phyloP scores from a whole-genome alignment of 1,140 invertebrate species.

The Phymorhynchus buccinoides region DNA sequence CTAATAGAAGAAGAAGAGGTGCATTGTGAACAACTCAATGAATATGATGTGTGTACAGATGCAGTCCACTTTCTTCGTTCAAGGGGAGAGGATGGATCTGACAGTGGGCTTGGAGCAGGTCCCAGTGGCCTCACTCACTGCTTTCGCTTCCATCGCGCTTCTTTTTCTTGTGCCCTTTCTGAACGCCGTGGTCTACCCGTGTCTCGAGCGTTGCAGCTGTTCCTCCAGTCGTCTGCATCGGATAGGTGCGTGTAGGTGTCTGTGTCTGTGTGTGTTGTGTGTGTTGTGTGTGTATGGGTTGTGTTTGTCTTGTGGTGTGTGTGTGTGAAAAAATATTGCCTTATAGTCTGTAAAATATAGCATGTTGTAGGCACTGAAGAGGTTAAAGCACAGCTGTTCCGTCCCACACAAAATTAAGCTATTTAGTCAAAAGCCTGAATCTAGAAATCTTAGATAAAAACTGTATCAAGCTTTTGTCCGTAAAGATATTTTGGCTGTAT shows the following conservation, averaged over 20 bases:
- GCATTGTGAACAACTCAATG: too few relatives aligned
- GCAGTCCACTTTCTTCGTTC: constrained; percentile 74
- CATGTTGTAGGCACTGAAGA: too few relatives aligned
- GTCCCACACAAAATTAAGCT: too few relatives aligned
- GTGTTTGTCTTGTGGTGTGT: neutral
- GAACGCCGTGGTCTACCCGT: constrained; percentile 72
- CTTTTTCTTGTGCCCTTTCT: constrained; percentile 73
- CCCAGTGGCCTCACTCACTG: constrained; percentile 73
- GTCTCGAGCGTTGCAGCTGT: constrained; percentile 54
- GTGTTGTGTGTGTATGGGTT: neutral
- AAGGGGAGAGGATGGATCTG: constrained; percentile 64
- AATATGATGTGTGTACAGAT: constrained; percentile 70
- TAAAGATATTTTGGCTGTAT: too few relatives aligned
- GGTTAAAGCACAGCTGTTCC: too few relatives aligned
- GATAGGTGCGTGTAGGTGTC: constrained; percentile 56
- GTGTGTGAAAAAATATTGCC: too few relatives aligned
- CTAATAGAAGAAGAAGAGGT: too few relatives aligned
- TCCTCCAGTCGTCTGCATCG: constrained; percentile 61
- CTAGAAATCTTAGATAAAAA: too few relatives aligned
- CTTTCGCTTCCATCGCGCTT: constrained; percentile 74
- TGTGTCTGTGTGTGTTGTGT: neutral
- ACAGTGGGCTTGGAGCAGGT: constrained; percentile 57
- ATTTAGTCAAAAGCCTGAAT: too few relatives aligned
- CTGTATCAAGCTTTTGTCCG: too few relatives aligned
- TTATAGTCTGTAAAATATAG: too few relatives aligned